Base-by-base conservation (phyloP, 2,797 vertebrate species). In the Micromesistius poutassou region DNA sequence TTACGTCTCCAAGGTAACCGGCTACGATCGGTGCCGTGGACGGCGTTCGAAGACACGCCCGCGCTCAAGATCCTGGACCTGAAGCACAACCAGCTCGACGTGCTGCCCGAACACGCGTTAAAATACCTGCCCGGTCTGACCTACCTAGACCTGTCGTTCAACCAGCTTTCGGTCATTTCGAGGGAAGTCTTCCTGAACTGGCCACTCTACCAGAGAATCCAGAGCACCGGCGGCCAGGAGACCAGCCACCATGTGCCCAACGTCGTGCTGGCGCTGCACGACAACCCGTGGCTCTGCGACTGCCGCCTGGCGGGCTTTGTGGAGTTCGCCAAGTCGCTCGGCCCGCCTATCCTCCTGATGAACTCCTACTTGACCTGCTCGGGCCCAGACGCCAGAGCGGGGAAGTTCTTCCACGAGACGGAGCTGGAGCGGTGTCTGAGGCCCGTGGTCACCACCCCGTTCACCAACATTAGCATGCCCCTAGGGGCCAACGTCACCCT, bases 121-220 rank as follows among this genome's bases (percentile, higher is more conserved):
- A 95, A 93, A 83, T 95, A 93, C 84, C 87, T 98, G 85, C 90
- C 93, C 78, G 94, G 90, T 82, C 91, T 98, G 90, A 97, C 94
- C 85, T 98, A 97, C 85, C 95, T 98, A 94, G 97, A 98, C 82
- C 91, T 98, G 74, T 97, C 96, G 82, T 98, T 94, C 92, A 98
- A 97, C 90, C 95, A 93, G 88, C 95, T 99, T 86, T 95, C 94
- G 0, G 93, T 98, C 80, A 95, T 97, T 87, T 97, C 97, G 73
- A 96, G 91, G 87, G 96, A 95, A 72, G 96, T 98, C 83, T 98
- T 98, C 88, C 90, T 94, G 82, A 97, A 93, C 85, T 97, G 97
- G 96, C 95, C 94, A 0, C 85, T 95, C n/a, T 96, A 96, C 82
- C 94, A 95, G 90, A 94, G 91, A 78, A 83, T 84, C 22, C 91